Conservation (phyloP, 2,113 vertebrate genomes). For the Melanostigma gelatinosum region DNA sequence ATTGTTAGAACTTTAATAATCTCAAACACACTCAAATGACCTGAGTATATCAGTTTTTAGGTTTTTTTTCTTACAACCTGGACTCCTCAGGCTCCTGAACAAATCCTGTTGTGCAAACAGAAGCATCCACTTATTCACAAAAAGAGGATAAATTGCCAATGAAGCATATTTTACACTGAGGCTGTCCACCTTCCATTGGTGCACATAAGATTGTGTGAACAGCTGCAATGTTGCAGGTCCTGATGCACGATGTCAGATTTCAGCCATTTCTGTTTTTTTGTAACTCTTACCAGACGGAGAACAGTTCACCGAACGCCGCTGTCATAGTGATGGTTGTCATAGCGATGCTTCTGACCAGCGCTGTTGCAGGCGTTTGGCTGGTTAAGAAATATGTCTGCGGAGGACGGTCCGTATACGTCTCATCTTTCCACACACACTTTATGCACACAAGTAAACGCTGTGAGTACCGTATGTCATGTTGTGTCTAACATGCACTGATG, state of each 20-base stretch:
- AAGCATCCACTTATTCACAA: background rate
- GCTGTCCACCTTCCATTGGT: too few species aligned
- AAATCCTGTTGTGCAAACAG: background rate
- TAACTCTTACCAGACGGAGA: conserved; percentile 61
- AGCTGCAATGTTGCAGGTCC: too few species aligned
- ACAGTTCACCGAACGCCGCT: conserved; percentile 76
- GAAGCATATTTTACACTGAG: background rate
- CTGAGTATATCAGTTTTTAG: too few species aligned
- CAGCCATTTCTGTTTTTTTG: background rate
- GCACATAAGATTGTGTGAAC: too few species aligned
- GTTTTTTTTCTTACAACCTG: background rate
- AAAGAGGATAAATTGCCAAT: background rate
- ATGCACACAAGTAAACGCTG: background rate
- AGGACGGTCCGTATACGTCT: conserved; percentile 87
- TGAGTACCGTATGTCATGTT: background rate
- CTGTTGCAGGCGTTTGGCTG: conserved; percentile 83
- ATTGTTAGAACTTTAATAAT: background rate
- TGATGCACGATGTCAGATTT: background rate
- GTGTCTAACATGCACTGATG: conserved; percentile 1
- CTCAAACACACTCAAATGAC: too few species aligned
- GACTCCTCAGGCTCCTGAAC: background rate
- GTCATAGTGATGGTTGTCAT: conserved; percentile 87
- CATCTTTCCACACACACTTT: background rate
- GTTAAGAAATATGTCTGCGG: conserved; percentile 95
- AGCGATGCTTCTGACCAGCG: conserved; percentile 83